phyloP scores from a whole-genome alignment of 2,113 vertebrate genomes.

The Sula dactylatra region DNA sequence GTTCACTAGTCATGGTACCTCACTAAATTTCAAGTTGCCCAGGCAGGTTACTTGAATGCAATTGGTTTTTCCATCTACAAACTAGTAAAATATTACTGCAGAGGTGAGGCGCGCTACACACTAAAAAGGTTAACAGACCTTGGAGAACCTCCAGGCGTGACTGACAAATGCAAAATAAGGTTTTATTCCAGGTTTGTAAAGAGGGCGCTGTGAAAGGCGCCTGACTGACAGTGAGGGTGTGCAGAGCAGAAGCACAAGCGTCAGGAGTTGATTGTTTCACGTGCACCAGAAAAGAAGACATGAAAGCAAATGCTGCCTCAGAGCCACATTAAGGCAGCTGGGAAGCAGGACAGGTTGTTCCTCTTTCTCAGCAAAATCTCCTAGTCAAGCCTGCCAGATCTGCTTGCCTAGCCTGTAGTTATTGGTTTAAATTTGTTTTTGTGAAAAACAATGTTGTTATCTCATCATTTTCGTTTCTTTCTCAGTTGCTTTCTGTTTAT shows the following conservation, averaged over 20 bases:
- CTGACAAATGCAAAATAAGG: not conserved
- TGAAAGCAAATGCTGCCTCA: not conserved
- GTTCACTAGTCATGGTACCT: fast-evolving
- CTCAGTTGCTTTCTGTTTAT: not conserved
- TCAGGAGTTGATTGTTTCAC: not conserved
- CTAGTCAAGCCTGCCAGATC: not conserved
- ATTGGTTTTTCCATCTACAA: not conserved
- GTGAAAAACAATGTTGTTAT: not conserved
- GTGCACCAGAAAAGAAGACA: not conserved
- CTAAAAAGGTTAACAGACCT: not conserved
- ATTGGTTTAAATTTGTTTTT: not conserved
- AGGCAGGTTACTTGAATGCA: not conserved
- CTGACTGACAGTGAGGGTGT: not conserved
- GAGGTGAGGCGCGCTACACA: not conserved
- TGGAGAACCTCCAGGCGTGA: not conserved
- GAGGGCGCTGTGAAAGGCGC: fast-evolving
- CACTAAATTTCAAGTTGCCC: not conserved
- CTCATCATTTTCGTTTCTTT: not conserved
- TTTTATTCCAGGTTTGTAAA: not conserved
- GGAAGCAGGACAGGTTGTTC: not conserved
- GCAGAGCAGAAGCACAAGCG: not conserved
- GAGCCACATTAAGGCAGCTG: not conserved
- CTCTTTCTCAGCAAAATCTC: not conserved
- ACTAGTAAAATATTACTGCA: not conserved
- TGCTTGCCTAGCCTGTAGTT: not conserved